These are phyloP conservation scores for Uria lomvia DNA, from an alignment of 2,113 vertebrate genomes.

Conservation along the genomic window DNA sequence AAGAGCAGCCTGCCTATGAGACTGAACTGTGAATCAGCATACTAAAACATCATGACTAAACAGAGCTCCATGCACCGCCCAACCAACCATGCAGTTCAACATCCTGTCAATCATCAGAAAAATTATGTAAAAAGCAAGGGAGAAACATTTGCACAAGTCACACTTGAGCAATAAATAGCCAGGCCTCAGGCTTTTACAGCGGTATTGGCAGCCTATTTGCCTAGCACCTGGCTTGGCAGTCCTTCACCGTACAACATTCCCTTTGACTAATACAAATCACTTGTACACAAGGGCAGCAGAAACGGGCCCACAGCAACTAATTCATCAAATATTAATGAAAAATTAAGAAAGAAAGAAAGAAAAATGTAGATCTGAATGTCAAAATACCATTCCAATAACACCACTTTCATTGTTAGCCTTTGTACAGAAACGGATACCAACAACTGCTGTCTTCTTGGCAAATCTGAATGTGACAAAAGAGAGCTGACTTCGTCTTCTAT, in stretches of 20 bases:
- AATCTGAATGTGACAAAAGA: not conserved
- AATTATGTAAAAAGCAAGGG: not conserved
- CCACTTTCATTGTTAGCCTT: not conserved
- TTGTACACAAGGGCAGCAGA: not conserved
- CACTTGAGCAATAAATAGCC: not conserved
- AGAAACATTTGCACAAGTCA: not conserved
- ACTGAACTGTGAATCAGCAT: not conserved
- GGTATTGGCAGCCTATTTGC: not conserved
- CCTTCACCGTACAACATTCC: not conserved
- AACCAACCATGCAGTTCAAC: not conserved
- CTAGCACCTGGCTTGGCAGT: not conserved
- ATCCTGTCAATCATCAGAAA: not conserved
- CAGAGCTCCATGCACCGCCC: not conserved
- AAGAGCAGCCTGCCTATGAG: not conserved
- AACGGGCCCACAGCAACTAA: not conserved
- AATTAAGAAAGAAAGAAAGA: not conserved
- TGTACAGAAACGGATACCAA: not conserved
- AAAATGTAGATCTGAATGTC: not conserved
- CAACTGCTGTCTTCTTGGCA: not conserved
- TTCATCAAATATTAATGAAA: not conserved
- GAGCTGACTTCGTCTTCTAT: not conserved
- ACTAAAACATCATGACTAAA: not conserved
- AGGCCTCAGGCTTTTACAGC: not conserved
- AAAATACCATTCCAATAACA: not conserved
- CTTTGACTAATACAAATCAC: not conserved